These are phyloP conservation scores for Pungitius pungitius DNA, from an alignment of 2,113 vertebrate genomes.

Conservation along the genomic window DNA sequence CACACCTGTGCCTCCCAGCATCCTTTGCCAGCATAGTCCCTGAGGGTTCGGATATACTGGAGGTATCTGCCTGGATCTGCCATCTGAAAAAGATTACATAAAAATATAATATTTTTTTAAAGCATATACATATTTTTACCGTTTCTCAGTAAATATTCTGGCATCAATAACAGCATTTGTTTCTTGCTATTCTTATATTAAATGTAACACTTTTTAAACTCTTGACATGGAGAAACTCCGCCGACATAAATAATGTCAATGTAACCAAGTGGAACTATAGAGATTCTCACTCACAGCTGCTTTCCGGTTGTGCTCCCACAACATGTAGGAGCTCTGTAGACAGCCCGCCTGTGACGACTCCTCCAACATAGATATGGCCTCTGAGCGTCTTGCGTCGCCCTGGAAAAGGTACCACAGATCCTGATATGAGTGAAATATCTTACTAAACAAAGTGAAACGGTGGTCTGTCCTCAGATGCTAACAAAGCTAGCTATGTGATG, in stretches of 20 bases:
- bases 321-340: conserved; percentile 90
- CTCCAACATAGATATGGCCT: conserved; percentile 87
- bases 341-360: conserved; percentile 89
- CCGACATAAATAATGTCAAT: background rate
- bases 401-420: background rate
- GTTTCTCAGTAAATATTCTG: background rate
- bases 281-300: conserved; percentile 82
- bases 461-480: background rate
- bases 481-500: background rate
- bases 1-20: conserved; percentile 96
- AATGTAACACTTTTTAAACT: background rate
- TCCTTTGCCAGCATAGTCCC: conserved; percentile 92
- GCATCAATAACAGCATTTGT: background rate
- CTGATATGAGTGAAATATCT: background rate
- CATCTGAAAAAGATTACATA: conserved; percentile 74
- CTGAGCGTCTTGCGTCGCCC: conserved; percentile 87
- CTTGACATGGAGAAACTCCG: background rate
- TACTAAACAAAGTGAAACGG: background rate
- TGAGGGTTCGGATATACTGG: conserved; percentile 91
- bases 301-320: conserved; percentile 89
- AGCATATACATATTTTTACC: no score
- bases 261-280: background rate
- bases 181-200: background rate
- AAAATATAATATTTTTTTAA: background rate
- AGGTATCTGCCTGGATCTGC: conserved; percentile 92